phyloP scores from a whole-genome alignment of 2,888 invertebrate genomes.

The Proisotoma minuta region DNA sequence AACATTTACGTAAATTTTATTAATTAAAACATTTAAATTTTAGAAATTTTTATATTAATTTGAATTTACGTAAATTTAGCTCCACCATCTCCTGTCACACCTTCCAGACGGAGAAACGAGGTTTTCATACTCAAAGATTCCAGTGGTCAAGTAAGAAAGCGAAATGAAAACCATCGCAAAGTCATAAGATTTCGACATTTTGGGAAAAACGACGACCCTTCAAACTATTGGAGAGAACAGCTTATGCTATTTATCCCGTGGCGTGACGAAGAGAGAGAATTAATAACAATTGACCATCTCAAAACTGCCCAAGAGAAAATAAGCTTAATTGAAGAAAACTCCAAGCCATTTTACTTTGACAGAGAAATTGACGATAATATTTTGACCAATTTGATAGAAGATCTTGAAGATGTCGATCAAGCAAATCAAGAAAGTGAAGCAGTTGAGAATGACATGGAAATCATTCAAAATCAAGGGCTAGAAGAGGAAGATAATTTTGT shows the following conservation, averaged over 20 bases:
- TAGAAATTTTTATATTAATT: too few species aligned
- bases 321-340: conserved; percentile 12
- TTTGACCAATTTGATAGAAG: background rate
- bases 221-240: conserved; percentile 42
- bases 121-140: too few species aligned
- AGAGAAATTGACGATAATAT: conserved; percentile 1
- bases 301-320: background rate
- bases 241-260: conserved; percentile 45
- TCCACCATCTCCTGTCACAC: too few species aligned
- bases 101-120: too few species aligned
- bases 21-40: too few species aligned
- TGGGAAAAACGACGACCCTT: conserved; percentile 23
- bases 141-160: background rate
- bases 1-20: too few species aligned
- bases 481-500: conserved; percentile 2
- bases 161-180: conserved; percentile 18
- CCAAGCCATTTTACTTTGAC: conserved; percentile 15
- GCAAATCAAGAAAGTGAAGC: background rate
- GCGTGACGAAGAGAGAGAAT: conserved; percentile 38
- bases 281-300: conserved; percentile 25
- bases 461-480: background rate
- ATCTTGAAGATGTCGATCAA: background rate
- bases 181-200: conserved; percentile 28
- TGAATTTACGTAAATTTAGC: too few species aligned
- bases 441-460: background rate